Evolutionary conservation across 2,113 vertebrate species (phyloP).

Genomic region (Phalacrocorax carbo): DNA sequence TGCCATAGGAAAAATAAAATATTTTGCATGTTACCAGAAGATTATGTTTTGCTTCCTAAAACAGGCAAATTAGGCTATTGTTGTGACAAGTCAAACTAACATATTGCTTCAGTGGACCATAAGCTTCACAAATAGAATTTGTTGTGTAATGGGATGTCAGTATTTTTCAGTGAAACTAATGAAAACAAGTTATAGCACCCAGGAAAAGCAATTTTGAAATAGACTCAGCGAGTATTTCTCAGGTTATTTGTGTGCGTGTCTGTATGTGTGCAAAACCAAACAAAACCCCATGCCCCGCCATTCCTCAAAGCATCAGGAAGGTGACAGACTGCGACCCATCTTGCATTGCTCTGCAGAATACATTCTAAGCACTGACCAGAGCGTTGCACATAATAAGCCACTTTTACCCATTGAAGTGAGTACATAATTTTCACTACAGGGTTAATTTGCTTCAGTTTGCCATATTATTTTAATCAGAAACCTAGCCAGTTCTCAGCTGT

Average conservation of each 20-base stretch:
- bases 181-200: neutral
- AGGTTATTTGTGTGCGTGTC: neutral
- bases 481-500: constrained; percentile 24
- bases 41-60: constrained; percentile 16
- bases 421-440: neutral
- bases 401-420: neutral
- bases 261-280: neutral
- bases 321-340: neutral
- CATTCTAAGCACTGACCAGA: neutral
- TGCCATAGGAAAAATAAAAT: neutral
- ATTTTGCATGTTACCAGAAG: neutral
- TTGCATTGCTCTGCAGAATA: neutral
- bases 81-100: neutral
- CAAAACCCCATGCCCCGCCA: neutral
- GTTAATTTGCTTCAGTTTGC: constrained; percentile 34
- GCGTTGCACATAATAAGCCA: neutral
- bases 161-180: neutral
- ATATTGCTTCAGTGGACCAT: neutral
- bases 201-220: neutral
- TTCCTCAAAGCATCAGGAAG: neutral
- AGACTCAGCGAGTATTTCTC: neutral
- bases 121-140: constrained; percentile 17
- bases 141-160: neutral
- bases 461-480: constrained; percentile 37
- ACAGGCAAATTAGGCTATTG: constrained; percentile 7